phyloP scores from a whole-genome alignment of 2,797 vertebrate genomes.

The Amblyraja radiata region DNA sequence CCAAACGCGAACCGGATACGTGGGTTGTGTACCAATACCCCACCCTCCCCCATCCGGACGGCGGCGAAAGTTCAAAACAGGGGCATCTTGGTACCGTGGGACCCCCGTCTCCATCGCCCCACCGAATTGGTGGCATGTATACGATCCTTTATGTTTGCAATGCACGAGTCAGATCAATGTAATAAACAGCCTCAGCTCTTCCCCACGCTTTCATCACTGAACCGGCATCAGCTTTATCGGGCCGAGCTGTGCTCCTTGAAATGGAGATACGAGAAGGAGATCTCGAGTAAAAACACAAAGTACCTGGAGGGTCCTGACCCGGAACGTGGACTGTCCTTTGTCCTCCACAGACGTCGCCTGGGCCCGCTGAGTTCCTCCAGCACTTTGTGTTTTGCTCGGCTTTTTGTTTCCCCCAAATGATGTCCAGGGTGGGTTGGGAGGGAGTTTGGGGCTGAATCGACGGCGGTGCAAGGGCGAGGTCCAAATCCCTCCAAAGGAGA shows the following conservation, averaged over 20 bases:
- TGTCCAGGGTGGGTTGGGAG: too few species aligned
- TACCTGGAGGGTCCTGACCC: too few species aligned
- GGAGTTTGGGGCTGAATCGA: too few species aligned
- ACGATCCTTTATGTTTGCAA: not conserved
- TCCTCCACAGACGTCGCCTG: too few species aligned
- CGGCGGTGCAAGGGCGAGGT: too few species aligned
- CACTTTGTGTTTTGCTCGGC: not conserved
- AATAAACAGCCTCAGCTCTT: not conserved
- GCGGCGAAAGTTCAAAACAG: not conserved
- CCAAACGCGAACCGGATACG: not conserved
- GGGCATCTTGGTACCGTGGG: not conserved
- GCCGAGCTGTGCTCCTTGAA: not conserved
- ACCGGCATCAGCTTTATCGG: not conserved
- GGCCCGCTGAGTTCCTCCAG: not conserved
- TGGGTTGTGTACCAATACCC: not conserved
- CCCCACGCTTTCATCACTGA: not conserved
- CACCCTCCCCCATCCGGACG: not conserved
- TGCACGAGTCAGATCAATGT: constrained; percentile 43
- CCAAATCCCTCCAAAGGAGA: too few species aligned
- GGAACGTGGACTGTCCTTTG: too few species aligned
- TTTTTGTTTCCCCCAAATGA: too few species aligned
- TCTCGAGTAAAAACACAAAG: too few species aligned
- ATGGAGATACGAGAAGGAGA: too few species aligned
- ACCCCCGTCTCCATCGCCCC: not conserved
- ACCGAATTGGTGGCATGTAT: not conserved